Percentiles rank a stretch among this genome's conserved stretches.
Conservation (phyloP, 2,113 vertebrate genomes). For the Petroica traversi region DNA sequence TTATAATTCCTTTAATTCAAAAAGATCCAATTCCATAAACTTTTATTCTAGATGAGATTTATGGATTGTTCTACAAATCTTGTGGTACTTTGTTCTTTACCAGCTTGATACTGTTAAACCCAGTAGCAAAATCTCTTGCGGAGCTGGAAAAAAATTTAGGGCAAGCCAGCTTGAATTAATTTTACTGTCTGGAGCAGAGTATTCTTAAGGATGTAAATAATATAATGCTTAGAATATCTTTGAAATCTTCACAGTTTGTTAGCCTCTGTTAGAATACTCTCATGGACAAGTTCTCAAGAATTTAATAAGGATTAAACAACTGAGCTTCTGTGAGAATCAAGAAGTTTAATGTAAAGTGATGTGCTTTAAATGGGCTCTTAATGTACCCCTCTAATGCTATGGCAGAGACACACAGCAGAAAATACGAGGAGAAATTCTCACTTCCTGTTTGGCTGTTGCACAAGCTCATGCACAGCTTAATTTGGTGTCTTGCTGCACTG, state of each 20-base stretch:
- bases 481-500: not conserved
- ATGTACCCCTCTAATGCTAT: not conserved
- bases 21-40: not conserved
- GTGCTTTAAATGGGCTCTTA: not conserved
- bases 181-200: conserved; percentile 7
- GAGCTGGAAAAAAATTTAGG: conserved; percentile 8
- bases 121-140: conserved; percentile 15
- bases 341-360: not conserved
- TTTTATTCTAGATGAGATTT: not conserved
- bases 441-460: not conserved
- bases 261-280: not conserved
- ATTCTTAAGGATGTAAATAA: conserved; percentile 42
- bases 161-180: conserved; percentile 26
- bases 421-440: not conserved
- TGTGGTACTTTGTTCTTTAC: not conserved
- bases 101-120: conserved; percentile 5
- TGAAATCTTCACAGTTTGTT: conserved; percentile 7
- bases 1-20: not conserved
- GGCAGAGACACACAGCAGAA: not conserved
- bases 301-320: not conserved
- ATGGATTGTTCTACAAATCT: not conserved
- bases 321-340: not conserved
- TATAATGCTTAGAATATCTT: conserved; percentile 25
- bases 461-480: not conserved
- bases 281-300: not conserved